Evolutionary conservation across 2,113 vertebrate species (phyloP).

Genomic region (Tricholaema leucomelas): DNA sequence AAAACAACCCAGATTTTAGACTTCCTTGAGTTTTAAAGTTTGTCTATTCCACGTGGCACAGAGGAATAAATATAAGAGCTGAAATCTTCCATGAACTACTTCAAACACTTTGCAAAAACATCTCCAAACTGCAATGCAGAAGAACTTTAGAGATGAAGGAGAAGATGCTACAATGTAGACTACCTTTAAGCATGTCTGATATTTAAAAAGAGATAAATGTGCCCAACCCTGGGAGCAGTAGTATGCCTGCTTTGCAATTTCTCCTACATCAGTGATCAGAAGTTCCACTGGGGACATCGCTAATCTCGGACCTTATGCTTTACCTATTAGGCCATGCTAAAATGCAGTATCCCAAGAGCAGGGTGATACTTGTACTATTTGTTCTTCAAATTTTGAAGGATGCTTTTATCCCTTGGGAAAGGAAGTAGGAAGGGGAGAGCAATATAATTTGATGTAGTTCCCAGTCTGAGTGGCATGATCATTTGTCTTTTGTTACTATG

Average conservation of each 20-base stretch:
- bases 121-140: rapidly evolving
- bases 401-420: background rate
- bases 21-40: background rate
- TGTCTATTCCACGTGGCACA: background rate
- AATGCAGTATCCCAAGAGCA: rapidly evolving
- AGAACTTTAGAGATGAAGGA: background rate
- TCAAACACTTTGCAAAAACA: background rate
- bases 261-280: background rate
- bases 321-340: background rate
- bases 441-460: background rate
- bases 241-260: background rate
- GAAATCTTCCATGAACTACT: background rate
- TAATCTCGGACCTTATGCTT: background rate
- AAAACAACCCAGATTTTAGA: background rate
- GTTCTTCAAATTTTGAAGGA: background rate
- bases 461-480: background rate
- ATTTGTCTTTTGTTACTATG: background rate
- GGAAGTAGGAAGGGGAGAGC: background rate
- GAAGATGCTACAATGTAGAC: background rate
- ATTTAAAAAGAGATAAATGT: rapidly evolving
- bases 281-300: background rate
- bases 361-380: background rate
- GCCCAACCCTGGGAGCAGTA: background rate
- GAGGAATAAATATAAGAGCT: background rate
- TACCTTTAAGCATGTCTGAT: background rate